A percentile compares a stretch with the other conserved stretches of the same genome.
These are phyloP conservation scores for Mellivora capensis DNA, from an alignment of 2,113 vertebrate species.

Conservation along the genomic window DNA sequence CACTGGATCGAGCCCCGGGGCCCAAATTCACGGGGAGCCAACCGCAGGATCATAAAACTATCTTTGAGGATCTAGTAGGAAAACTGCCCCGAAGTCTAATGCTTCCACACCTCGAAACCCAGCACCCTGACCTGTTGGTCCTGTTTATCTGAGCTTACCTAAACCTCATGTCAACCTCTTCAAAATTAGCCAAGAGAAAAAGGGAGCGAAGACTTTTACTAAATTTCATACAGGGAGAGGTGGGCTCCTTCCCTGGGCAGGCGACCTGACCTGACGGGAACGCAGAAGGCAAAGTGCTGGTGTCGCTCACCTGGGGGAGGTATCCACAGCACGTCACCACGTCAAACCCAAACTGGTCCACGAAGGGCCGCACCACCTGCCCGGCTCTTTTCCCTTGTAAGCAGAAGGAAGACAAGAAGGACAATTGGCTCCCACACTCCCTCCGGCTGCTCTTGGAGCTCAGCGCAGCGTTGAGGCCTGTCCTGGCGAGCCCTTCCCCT, in stretches of 20 bases:
- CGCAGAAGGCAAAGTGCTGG: fast-evolving
- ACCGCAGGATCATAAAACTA: neutral
- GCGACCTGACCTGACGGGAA: neutral
- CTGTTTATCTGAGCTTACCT: neutral
- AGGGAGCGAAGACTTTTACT: neutral
- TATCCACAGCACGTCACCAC: slow-evolving; percentile 95
- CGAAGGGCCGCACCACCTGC: slow-evolving; percentile 77
- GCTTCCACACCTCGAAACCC: neutral
- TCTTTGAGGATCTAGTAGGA: neutral
- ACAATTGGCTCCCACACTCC: neutral
- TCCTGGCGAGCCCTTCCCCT: neutral
- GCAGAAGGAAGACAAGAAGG: slow-evolving; percentile 56
- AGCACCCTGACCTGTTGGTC: neutral
- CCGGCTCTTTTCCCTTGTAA: slow-evolving; percentile 78
- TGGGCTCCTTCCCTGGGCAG: neutral
- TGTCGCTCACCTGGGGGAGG: slow-evolving; percentile 89
- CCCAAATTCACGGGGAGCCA: neutral
- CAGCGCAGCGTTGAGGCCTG: neutral
- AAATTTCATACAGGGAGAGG: neutral
- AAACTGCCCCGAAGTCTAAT: neutral
- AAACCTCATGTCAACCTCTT: neutral
- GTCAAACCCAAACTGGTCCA: slow-evolving; percentile 91
- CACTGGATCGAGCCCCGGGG: neutral
- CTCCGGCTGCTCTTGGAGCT: fast-evolving
- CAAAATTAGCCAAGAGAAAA: neutral